Evolutionary conservation across 1,140 invertebrate genomes (phyloP).

Genomic region (Drosophila athabasca): DNA sequence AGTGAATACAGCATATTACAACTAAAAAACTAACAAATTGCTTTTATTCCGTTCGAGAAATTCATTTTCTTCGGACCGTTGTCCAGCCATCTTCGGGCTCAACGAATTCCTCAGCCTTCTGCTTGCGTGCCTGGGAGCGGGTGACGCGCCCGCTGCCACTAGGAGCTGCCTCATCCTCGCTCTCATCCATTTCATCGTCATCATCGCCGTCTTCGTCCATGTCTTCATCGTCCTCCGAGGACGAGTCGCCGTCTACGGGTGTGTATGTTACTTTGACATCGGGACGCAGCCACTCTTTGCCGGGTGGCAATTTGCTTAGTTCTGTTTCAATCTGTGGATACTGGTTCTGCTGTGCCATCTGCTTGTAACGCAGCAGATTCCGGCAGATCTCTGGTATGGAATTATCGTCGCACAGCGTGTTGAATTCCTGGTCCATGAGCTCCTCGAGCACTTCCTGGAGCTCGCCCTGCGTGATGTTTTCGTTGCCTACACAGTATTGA

Average conservation of each 20-base stretch:
- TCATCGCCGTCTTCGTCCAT: conserved; percentile 61
- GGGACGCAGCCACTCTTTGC: conserved; percentile 82
- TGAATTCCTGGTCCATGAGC: conserved; percentile 87
- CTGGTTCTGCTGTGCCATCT: conserved; percentile 82
- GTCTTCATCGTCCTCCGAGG: conserved; percentile 84
- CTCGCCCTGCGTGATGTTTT: conserved; percentile 85
- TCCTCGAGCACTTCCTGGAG: conserved; percentile 86
- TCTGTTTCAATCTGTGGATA: conserved; percentile 79
- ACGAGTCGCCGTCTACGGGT: conserved; percentile 78
- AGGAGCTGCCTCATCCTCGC: conserved; percentile 76
- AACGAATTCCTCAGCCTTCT: conserved; percentile 83
- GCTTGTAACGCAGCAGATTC: conserved; percentile 84
- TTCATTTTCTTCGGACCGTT: conserved; percentile 85
- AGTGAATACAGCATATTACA: conserved; percentile 68
- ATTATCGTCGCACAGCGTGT: conserved; percentile 87
- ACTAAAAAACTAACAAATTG: conserved; percentile 50
- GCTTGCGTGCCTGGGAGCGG: conserved; percentile 67
- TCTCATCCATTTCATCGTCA: conserved; percentile 63
- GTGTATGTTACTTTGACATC: conserved; percentile 78
- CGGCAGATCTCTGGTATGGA: conserved; percentile 85
- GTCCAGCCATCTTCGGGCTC: conserved; percentile 86
- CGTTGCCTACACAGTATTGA: conserved; percentile 86
- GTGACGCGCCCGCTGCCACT: conserved; percentile 55
- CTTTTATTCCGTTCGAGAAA: conserved; percentile 1
- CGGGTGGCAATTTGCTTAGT: conserved; percentile 78